Evolutionary conservation across 2,113 vertebrate species (phyloP), one percentile per base, ranked within the genome.

Genomic region (Kobus ellipsiprymnus): DNA sequence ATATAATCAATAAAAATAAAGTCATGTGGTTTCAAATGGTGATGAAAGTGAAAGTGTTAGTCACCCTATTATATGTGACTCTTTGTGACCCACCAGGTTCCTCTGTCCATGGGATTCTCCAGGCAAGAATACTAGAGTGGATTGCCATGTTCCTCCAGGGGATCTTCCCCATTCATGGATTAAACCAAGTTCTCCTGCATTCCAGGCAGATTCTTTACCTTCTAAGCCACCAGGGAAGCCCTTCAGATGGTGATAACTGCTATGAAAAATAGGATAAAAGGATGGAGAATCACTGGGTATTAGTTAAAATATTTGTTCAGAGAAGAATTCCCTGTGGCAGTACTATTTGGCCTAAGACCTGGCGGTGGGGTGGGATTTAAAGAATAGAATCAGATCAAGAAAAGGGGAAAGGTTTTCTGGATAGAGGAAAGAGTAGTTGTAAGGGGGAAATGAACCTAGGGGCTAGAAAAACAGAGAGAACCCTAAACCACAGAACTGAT

Each of bases 51-150:
- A 64, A 64, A 67, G 33, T 67, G 33, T n/a, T 67, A 67, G 33
- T 67, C 64, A 36, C 33, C 33, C 16, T 4, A 0, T 71, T 4
- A 40, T 12, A 19, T 40, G 19, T 71, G n/a, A 40, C 5, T 71
- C n/a, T 71, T 36, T 71, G 67, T 40, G 67, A 71, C n/a, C n/a
- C 0, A 0, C n/a, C 67, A 40, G n/a, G 19, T 0, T 71, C n/a
- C 19, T 71, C 17, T 40, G n/a, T 71, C 67, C 0, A 1, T 40
- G 67, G 67, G n/a, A 71, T 71, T 36, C n/a, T 71, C n/a, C n/a
- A 71, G n/a, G n/a, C 67, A 36, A 71, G 67, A 71, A 36, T 36
- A 36, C n/a, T 71, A 10, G 19, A 71, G n/a, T 23, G 19, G n/a
- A 19, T 36, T 71, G 64, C n/a, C n/a, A 3, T 11, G n/a, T 71